Conservation (phyloP, 2,113 vertebrate genomes). For the Rutilus rutilus region DNA sequence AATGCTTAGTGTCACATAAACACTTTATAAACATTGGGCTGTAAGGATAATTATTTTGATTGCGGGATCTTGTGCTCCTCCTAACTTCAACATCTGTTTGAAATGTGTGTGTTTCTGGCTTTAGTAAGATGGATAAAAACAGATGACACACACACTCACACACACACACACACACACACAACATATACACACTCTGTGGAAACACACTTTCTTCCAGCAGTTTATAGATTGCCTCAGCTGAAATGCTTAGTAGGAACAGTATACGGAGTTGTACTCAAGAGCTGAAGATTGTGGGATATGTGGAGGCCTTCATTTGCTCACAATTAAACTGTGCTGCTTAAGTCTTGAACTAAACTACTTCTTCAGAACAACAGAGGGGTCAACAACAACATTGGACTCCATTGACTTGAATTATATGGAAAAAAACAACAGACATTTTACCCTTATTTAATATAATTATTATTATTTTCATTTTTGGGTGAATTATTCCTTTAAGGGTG, state of each 20-base stretch:
- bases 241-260: background rate
- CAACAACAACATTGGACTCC: background rate
- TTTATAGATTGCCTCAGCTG: constrained; percentile 32
- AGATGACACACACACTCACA: constrained; percentile 52
- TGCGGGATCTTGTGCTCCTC: constrained; percentile 74
- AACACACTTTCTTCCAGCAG: constrained; percentile 73
- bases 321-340: background rate
- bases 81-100: constrained; percentile 87
- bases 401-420: background rate
- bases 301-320: constrained; percentile 56
- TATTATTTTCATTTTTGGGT: too few species aligned
- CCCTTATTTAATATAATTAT: too few species aligned
- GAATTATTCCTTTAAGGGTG: background rate
- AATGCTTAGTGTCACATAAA: constrained; percentile 73
- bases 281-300: constrained; percentile 62
- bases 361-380: background rate
- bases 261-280: constrained; percentile 60
- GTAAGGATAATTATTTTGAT: constrained; percentile 81
- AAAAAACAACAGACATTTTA: background rate
- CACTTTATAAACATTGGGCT: constrained; percentile 77
- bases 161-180: background rate
- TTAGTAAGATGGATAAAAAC: constrained; percentile 78
- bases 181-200: constrained; percentile 68
- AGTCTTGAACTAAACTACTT: background rate
- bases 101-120: constrained; percentile 87